Conservation (phyloP, 2,888 invertebrate genomes). For the Epinotia brunnichana region DNA sequence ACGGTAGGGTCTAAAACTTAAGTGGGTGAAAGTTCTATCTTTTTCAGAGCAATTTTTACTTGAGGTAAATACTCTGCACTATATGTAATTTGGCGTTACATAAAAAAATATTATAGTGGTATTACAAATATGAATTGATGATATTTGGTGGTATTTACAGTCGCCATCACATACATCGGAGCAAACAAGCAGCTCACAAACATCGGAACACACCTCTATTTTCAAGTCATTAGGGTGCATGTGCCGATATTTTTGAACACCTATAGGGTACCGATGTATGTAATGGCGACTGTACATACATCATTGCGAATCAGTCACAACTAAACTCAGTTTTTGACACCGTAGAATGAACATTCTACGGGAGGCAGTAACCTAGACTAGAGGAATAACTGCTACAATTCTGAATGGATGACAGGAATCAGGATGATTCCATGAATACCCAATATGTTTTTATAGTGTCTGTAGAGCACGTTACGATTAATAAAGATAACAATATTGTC, state of each 20-base stretch:
- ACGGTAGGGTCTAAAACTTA: not conserved
- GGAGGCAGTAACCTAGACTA: not conserved
- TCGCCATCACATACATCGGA: too few species aligned
- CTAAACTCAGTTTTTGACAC: not conserved
- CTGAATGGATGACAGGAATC: not conserved
- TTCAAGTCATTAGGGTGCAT: too few species aligned
- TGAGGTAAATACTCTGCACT: not conserved
- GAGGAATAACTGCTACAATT: not conserved
- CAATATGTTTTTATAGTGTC: not conserved
- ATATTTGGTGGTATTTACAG: too few species aligned
- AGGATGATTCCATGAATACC: not conserved
- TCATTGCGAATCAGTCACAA: not conserved
- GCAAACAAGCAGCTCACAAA: too few species aligned
- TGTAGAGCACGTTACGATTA: not conserved
- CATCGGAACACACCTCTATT: too few species aligned
- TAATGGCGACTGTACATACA: too few species aligned
- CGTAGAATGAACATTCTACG: too few species aligned
- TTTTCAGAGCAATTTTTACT: not conserved
- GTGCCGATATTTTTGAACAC: too few species aligned
- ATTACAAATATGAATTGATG: not conserved
- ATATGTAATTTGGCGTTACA: not conserved
- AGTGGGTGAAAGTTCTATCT: not conserved
- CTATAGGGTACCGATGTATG: too few species aligned
- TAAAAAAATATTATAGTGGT: not conserved
- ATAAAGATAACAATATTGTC: slow-evolving; percentile 6